Evolutionary conservation across 2,113 vertebrate species (phyloP).

Genomic region (Tychaedon coryphoeus): DNA sequence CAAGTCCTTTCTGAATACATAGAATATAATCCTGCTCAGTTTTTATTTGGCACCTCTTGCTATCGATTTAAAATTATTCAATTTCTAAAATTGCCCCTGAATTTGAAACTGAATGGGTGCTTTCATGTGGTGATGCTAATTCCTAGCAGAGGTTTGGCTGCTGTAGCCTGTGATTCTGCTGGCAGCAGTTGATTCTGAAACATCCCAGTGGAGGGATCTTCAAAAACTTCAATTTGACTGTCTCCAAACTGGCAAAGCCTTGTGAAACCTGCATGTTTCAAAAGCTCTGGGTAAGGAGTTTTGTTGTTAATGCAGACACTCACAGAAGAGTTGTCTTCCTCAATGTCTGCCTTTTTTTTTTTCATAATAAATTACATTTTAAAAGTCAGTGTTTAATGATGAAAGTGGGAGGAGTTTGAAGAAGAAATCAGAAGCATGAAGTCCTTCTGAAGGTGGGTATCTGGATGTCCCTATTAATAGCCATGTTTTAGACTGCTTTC

Average conservation of each 20-base stretch:
- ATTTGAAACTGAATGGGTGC: background rate
- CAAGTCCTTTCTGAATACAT: background rate
- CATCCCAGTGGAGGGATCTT: background rate
- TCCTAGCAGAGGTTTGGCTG: background rate
- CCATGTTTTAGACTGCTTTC: background rate
- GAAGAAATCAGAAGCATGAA: background rate
- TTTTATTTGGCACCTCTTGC: background rate
- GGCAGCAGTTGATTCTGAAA: background rate
- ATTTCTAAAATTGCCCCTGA: background rate
- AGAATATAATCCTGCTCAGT: background rate
- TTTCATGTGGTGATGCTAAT: background rate
- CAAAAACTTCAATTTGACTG: background rate
- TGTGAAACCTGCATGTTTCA: background rate
- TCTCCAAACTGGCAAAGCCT: background rate
- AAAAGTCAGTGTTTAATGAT: background rate
- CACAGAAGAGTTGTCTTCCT: background rate
- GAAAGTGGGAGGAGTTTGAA: background rate
- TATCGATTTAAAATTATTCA: background rate
- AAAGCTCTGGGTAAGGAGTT: background rate
- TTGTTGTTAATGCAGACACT: background rate
- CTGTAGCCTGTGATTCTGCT: background rate
- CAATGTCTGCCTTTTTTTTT: background rate
- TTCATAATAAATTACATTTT: background rate
- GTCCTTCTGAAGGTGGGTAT: background rate
- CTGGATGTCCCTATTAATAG: background rate